Evolutionary conservation across 1,140 invertebrate species (phyloP).

Genomic region (Ditylenchus dipsaci): DNA sequence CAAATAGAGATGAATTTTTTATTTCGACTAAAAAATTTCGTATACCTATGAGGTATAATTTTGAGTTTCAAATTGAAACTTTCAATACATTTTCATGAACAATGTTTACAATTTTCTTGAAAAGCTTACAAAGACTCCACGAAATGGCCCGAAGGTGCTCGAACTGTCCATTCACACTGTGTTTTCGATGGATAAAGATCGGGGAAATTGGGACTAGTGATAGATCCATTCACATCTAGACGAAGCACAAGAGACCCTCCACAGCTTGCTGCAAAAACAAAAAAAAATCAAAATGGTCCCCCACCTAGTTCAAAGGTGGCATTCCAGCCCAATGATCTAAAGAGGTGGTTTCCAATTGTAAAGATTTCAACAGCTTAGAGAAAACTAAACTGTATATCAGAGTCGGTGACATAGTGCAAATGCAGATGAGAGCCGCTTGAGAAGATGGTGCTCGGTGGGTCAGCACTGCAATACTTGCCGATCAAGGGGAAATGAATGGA

Average conservation of each 20-base stretch:
- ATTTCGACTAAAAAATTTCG: too few relatives aligned
- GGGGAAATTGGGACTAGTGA: slow-evolving; percentile 47
- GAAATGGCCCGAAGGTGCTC: slow-evolving; percentile 50
- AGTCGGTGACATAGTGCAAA: slow-evolving; percentile 48
- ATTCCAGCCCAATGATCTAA: slow-evolving; percentile 39
- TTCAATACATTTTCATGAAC: neutral
- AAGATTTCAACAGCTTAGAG: neutral
- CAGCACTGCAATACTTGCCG: slow-evolving; percentile 40
- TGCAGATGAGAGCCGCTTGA: slow-evolving; percentile 48
- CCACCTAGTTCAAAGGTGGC: slow-evolving; percentile 45
- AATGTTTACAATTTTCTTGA: too few relatives aligned
- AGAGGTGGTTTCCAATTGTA: neutral
- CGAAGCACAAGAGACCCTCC: slow-evolving; percentile 45
- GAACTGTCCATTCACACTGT: slow-evolving; percentile 49
- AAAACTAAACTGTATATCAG: slow-evolving; percentile 1
- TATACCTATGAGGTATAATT: too few relatives aligned
- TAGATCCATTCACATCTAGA: slow-evolving; percentile 27
- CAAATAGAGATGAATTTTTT: too few relatives aligned
- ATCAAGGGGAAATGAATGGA: slow-evolving; percentile 38
- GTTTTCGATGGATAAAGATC: slow-evolving; percentile 40
- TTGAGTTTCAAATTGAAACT: slow-evolving; percentile 6
- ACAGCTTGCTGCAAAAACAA: slow-evolving; percentile 41
- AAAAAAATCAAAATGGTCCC: neutral
- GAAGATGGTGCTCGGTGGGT: slow-evolving; percentile 46
- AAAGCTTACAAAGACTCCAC: slow-evolving; percentile 35